Base-by-base conservation (phyloP, 2,113 vertebrate genomes). In the Callipepla californica region DNA sequence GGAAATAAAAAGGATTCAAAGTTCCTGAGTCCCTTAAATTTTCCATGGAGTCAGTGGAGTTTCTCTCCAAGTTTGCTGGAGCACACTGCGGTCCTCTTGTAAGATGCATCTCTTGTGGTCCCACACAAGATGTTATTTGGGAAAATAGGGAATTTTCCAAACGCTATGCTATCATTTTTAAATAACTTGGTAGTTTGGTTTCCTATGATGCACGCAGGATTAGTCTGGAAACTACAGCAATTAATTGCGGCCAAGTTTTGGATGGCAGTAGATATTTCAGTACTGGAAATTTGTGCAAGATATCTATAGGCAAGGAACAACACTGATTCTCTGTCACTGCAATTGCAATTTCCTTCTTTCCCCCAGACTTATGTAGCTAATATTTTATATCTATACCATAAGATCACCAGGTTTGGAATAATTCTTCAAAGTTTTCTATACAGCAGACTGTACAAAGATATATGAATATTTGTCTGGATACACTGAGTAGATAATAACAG, bases 191-290 rank as follows among this genome's bases (percentile, higher is more conserved):
- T 87, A 77, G 50, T 55, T 94, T 82, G 84, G 74, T 93, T 94
- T 84, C 86, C 86, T 69, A 32, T 50, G 91, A 94, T 87, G 78
- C 28, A 77, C 30, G 32, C 48, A 91, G 67, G 84, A 93, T 57
- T 50, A 89, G 66, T 18, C 70, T 92, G 78, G 70, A 94, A 92
- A 40, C 50, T 91, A 34, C 80, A 94, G 76, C 85, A 93, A 92
- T 74, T 85, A 93, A 6, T 38, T 94, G 74, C 73, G 84, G 83
- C 36, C 62, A 58, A 62, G 67, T 82, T 81, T 62, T 87, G 80
- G 78, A 93, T 67, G 36, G 61, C 0, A 75, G 67, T 0, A 67
- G 66, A 66, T 15, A 81, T 48, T 80, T 94, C 74, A 76, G 48
- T 47, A 44, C 58, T 87, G 74, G 53, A 93, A 90, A 62, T 9